Percentiles rank a stretch among this genome's conserved stretches.
Conservation (phyloP, 2,113 vertebrate genomes). For the Scomber colias region DNA sequence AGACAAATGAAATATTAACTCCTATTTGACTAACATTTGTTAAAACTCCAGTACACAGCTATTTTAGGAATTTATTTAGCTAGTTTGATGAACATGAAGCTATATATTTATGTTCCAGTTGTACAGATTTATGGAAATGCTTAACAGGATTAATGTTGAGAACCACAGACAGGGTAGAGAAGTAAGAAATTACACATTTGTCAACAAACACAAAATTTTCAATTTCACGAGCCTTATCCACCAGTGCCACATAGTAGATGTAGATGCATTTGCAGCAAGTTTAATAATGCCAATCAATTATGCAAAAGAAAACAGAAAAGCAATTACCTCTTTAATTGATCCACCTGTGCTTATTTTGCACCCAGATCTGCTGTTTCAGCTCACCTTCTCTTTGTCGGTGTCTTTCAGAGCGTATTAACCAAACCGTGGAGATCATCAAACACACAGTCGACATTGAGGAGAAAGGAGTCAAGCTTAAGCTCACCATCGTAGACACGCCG, state of each 20-base stretch:
- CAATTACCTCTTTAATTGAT: neutral
- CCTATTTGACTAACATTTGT: too few relatives aligned
- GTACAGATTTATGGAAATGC: neutral
- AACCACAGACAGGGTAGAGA: too few relatives aligned
- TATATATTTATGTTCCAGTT: neutral
- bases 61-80: too few relatives aligned
- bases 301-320: neutral
- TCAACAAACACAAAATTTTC: neutral
- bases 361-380: neutral
- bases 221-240: neutral
- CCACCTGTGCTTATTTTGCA: neutral
- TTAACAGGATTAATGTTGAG: too few relatives aligned
- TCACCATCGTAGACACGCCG: constrained; percentile 98
- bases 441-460: constrained; percentile 99
- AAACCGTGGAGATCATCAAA: constrained; percentile 98
- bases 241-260: too few relatives aligned
- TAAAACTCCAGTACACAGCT: too few relatives aligned
- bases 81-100: too few relatives aligned
- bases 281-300: neutral
- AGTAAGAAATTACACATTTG: too few relatives aligned
- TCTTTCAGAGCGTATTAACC: constrained; percentile 93
- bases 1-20: too few relatives aligned
- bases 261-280: neutral
- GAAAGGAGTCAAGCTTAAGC: constrained; percentile 97
- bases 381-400: neutral